phyloP scores from a whole-genome alignment of 2,113 vertebrate genomes.

The Columba janthina region DNA sequence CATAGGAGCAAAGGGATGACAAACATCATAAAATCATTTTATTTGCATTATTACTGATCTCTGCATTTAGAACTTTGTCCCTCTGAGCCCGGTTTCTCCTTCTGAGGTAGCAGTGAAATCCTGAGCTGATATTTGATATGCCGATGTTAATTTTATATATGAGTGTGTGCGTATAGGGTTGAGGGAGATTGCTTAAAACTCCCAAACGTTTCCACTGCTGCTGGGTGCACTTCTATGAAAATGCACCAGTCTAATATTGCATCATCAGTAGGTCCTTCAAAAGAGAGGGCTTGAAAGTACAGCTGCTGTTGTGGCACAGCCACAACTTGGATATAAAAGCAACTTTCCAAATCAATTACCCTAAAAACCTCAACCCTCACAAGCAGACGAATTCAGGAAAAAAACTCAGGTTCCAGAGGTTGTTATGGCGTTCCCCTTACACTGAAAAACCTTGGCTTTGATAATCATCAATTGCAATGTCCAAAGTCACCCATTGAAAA shows the following conservation, averaged over 20 bases:
- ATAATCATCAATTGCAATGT: neutral
- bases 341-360: neutral
- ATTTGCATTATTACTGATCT: constrained; percentile 28
- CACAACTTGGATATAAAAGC: neutral
- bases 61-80: constrained; percentile 19
- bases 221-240: neutral
- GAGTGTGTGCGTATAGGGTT: neutral
- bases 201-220: neutral
- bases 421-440: neutral
- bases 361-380: neutral
- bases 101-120: neutral
- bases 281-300: neutral
- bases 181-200: neutral
- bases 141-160: neutral
- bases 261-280: neutral
- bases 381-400: neutral
- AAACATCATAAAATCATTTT: neutral
- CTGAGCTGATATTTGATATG: neutral
- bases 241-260: neutral
- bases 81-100: constrained; percentile 6
- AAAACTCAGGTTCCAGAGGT: neutral
- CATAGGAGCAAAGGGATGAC: constrained; percentile 36
- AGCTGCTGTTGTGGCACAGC: neutral
- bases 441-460: neutral
- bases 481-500: neutral